Evolutionary conservation across 2,113 vertebrate genomes (phyloP).

Genomic region (Miniopterus natalensis): DNA sequence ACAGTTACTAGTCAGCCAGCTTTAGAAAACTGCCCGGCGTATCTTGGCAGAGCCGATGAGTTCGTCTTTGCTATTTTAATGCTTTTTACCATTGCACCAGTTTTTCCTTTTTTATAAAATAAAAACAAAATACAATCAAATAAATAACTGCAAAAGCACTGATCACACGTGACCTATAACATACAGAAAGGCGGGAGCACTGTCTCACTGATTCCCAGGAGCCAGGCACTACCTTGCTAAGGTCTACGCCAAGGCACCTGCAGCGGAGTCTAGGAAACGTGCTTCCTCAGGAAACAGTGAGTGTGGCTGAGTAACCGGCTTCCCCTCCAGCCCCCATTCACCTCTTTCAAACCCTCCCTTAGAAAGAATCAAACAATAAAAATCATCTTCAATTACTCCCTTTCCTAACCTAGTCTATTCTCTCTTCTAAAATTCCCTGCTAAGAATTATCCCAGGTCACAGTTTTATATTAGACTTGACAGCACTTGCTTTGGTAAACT

Average conservation of each 20-base stretch:
- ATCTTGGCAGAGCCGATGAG: not conserved
- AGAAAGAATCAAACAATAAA: not conserved
- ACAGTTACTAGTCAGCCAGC: not conserved
- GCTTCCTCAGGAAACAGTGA: not conserved
- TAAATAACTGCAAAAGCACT: not conserved
- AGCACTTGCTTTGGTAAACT: not conserved
- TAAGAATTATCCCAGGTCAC: not conserved
- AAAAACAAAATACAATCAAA: not conserved
- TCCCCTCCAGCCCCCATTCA: not conserved
- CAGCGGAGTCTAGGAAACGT: not conserved
- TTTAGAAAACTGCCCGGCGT: not conserved
- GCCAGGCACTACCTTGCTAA: not conserved
- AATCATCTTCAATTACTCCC: not conserved
- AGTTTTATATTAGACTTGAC: not conserved
- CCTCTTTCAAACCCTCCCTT: not conserved
- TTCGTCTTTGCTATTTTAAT: not conserved
- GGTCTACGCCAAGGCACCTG: not conserved
- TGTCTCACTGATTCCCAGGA: not conserved
- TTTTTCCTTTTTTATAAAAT: not conserved
- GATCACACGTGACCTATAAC: not conserved
- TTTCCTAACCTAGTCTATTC: not conserved
- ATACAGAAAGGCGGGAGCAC: not conserved
- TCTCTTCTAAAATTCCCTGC: not conserved
- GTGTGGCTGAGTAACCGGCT: fast-evolving
- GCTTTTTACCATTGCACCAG: not conserved